Percentiles rank a stretch among this genome's conserved stretches.
These are phyloP conservation scores for Magallana ariakensis DNA, from an alignment of 1,140 invertebrate species.

Conservation along the genomic window DNA sequence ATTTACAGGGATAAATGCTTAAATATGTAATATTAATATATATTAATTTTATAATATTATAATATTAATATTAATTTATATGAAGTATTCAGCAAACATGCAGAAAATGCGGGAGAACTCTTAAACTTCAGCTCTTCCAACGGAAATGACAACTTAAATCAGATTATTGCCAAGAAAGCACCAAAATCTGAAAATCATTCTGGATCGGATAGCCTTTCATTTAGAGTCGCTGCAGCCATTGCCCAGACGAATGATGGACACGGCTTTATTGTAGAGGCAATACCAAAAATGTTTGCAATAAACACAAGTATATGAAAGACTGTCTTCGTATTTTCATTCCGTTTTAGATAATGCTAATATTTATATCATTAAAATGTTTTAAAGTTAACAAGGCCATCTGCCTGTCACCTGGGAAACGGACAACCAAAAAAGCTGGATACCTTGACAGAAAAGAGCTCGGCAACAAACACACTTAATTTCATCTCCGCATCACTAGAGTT, in stretches of 20 bases:
- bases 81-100: background rate
- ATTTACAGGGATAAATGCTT: background rate
- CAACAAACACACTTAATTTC: background rate
- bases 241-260: slow-evolving; percentile 26
- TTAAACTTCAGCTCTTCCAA: background rate
- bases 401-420: slow-evolving; percentile 7
- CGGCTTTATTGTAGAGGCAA: slow-evolving; percentile 46
- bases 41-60: too few species aligned
- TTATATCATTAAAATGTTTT: background rate
- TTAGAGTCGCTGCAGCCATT: background rate
- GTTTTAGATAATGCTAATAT: background rate
- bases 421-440: background rate
- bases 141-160: background rate
- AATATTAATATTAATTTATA: too few species aligned
- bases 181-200: background rate
- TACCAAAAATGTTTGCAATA: background rate
- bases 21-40: too few species aligned
- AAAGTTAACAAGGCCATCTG: background rate
- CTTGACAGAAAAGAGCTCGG: background rate
- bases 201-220: background rate
- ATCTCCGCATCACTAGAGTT: too few species aligned
- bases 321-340: background rate
- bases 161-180: slow-evolving; percentile 4
- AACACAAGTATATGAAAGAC: slow-evolving; percentile 28
- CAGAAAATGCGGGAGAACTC: slow-evolving; percentile 7